phyloP scores from a whole-genome alignment of 2,888 invertebrate species.

The Pristionchus exspectatus region DNA sequence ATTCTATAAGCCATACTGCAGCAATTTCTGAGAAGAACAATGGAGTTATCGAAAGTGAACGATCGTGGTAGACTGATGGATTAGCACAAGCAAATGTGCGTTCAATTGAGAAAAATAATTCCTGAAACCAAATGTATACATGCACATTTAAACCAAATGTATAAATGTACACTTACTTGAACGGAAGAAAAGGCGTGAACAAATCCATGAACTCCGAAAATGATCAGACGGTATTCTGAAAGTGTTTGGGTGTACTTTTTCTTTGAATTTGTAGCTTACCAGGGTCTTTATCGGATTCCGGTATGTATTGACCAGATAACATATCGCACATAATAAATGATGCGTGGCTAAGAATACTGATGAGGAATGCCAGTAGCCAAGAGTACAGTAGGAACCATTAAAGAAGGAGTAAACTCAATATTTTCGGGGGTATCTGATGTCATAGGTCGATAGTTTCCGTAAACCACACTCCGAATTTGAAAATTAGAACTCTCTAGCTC shows the following conservation, averaged over 20 bases:
- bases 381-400: not conserved
- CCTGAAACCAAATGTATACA: too few relatives aligned
- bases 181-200: not conserved
- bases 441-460: too few relatives aligned
- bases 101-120: not conserved
- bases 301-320: not conserved
- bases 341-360: not conserved
- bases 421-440: too few relatives aligned
- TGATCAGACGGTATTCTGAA: not conserved
- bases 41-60: not conserved
- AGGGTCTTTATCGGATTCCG: not conserved
- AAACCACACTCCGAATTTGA: too few relatives aligned
- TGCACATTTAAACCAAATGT: too few relatives aligned
- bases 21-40: not conserved
- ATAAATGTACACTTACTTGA: not conserved
- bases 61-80: not conserved
- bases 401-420: too few relatives aligned
- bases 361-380: not conserved
- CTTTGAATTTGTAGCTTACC: too few relatives aligned
- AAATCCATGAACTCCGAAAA: not conserved
- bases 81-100: constrained; percentile 11
- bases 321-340: not conserved
- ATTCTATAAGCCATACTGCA: not conserved
- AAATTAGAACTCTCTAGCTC: too few relatives aligned
- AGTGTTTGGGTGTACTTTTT: not conserved